Evolutionary conservation across 1,140 invertebrate species (phyloP), one percentile per base, ranked within the genome.

Genomic region (Antheraea pernyi): DNA sequence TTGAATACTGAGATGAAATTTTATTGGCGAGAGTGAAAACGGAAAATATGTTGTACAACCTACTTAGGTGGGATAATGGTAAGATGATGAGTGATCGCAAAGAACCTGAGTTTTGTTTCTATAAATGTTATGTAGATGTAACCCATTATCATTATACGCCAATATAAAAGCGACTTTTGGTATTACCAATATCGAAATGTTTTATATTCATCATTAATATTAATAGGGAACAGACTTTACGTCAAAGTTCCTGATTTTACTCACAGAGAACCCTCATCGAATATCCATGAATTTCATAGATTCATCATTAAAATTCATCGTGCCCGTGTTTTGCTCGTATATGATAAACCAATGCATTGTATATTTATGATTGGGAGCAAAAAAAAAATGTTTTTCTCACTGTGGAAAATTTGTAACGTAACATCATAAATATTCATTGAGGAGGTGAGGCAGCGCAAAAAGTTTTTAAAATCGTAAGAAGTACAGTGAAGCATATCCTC

Each of bases 121-220:
- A 42, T 11, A 42, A 42, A 42, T 11, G 22, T 4, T 30, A 42
- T n/a, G 39, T 42, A 42, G 7, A 11, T 11, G 11, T 42, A 42
- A 53, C 46, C 0, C 16, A 42, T 16, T 16, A 53, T 53, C 22
- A 30, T 53, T 53, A 53, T 13, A 53, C 13, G 10, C 39, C 22
- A 30, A 13, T 16, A 53, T 53, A 53, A 53, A 53, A 53, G 46
- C 16, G 16, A 53, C 10, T 16, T 53, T 53, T 16, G 13, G 46
- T 16, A 53, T n/a, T 16, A 16, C 5, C 11, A 16, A 53, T n/a
- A 16, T 6, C 11, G 16, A 53, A 53, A 53, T 16, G 46, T 71
- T 91, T 85, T 86, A 91, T 85, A 91, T 91, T 91, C 88, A 42
- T 72, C 82, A 91, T 91, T 83, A 88, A 91, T 91, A 91, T 91